Evolutionary conservation across 1,140 invertebrate species (phyloP).

Genomic region (Bombus fervidus): DNA sequence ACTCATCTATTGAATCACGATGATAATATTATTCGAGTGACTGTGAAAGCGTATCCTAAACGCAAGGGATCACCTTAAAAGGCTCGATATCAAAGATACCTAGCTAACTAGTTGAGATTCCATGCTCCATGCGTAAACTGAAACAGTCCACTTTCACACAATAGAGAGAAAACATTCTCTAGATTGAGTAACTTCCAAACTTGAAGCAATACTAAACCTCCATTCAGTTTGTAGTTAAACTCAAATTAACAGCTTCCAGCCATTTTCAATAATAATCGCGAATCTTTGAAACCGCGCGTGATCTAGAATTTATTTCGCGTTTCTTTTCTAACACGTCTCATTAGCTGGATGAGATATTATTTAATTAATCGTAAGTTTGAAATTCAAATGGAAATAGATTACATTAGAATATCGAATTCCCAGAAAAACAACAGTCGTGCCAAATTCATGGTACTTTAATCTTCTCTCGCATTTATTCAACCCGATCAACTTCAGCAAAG

Average conservation of each 20-base stretch:
- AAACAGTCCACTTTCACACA: constrained; percentile 17
- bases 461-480: background rate
- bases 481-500: background rate
- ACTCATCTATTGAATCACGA: background rate
- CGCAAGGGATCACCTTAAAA: constrained; percentile 8
- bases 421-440: too few species aligned
- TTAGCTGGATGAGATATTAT: background rate
- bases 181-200: background rate
- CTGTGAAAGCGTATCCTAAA: constrained; percentile 27
- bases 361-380: background rate
- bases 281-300: background rate
- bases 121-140: background rate
- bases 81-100: constrained; percentile 16
- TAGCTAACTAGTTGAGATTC: background rate
- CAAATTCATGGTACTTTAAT: background rate
- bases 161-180: constrained; percentile 1
- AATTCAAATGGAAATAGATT: background rate
- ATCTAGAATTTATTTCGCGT: background rate
- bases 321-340: background rate
- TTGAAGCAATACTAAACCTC: background rate
- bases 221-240: background rate
- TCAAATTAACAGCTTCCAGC: background rate
- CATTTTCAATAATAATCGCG: background rate
- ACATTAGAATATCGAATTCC: background rate
- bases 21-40: background rate